Conservation (phyloP, 2,113 vertebrate genomes). For the Vombatus ursinus region DNA sequence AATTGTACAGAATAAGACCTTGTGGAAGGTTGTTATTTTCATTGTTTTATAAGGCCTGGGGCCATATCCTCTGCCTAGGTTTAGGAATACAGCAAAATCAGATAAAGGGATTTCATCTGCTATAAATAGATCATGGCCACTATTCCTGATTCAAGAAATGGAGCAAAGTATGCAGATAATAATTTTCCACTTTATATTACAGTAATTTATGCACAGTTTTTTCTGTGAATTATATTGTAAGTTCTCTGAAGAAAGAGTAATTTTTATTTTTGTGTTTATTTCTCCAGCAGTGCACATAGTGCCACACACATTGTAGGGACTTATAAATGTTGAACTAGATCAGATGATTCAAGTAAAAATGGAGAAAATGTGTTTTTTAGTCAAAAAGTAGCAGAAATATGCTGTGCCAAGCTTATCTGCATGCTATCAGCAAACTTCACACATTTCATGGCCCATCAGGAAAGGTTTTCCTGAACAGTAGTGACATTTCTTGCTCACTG, state of each 20-base stretch:
- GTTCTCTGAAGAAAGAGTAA: not conserved
- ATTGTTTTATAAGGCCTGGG: not conserved
- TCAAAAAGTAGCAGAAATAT: constrained; percentile 37
- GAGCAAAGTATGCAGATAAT: not conserved
- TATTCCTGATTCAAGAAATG: not conserved
- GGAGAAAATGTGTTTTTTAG: not conserved
- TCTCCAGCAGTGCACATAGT: not conserved
- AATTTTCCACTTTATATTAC: not conserved
- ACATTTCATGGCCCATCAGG: constrained; percentile 9
- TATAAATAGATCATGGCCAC: not conserved
- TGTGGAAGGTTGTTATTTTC: not conserved
- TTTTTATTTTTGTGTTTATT: not conserved
- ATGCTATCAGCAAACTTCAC: not conserved
- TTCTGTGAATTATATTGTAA: not conserved
- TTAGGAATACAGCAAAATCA: not conserved
- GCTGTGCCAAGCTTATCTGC: not conserved
- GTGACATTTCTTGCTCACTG: not conserved
- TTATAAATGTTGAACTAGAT: not conserved
- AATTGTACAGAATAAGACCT: not conserved
- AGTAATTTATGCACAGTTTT: not conserved
- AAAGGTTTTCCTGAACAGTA: not conserved
- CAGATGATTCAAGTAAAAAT: constrained; percentile 11
- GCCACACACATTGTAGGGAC: not conserved
- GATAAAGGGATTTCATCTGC: not conserved
- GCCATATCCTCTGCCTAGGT: not conserved